Base-by-base conservation (phyloP, 1,140 invertebrate genomes). In the Coelopa frigida region DNA sequence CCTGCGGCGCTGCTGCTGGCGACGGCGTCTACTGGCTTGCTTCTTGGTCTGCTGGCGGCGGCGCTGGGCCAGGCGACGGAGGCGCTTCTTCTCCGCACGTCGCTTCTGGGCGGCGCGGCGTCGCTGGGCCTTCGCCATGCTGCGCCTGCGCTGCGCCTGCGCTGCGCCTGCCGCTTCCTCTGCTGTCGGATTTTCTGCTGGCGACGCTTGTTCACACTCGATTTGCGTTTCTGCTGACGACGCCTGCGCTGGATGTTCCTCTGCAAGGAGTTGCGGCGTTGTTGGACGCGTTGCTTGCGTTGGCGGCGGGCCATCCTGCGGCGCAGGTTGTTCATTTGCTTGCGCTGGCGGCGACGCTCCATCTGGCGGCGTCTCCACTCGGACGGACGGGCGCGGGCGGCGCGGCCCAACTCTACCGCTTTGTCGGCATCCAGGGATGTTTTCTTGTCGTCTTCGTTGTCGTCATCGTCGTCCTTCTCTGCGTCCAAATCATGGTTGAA, bases 331-430 rank as follows among this genome's bases (percentile, higher is more conserved):
- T 8, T 10, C 2, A 8, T 8, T 6, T n/a, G 5, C 6, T 7
- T 35, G 37, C 17, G 21, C 5, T 47, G 45, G n/a, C 44, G 51
- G 26, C 35, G 51, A 18, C 31, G 51, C 29, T 24, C 12, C 22
- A 29, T 27, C 14, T 44, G 40, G 22, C 20, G 36, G 2, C 26
- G 32, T 40, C 41, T 36, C 11, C n/a, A 31, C 17, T 32, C 15
- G 5, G 38, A 40, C 4, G 35, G 37, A 17, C 37, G 45, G 1
- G 37, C 24, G 12, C 45, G 24, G 29, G 45, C 18, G 32, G 45
- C 45, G 10, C 45, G 45, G 7, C 45, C 45, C 24, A 26, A n/a
- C 15, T 3, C 20, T 15, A 10, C 31, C 24, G 3, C 12, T 17
- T 3, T 17, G n/a, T 42, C 24, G 39, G 18, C 20, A 39, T 39